These are phyloP conservation scores for Melanerpes formicivorus DNA, from an alignment of 2,113 vertebrate genomes.

Conservation along the genomic window DNA sequence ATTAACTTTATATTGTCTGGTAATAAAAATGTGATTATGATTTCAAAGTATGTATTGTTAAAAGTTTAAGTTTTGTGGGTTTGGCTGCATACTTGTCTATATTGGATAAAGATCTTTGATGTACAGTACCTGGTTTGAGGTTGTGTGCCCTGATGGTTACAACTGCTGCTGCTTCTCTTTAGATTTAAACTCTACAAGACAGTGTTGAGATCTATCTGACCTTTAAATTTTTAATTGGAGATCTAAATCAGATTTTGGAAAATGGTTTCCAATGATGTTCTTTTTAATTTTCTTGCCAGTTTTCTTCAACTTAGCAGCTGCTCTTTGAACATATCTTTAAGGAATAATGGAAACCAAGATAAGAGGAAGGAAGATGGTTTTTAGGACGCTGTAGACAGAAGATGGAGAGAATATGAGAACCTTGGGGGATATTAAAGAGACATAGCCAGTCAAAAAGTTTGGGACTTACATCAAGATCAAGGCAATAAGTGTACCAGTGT, in stretches of 20 bases:
- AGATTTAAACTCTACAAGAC: neutral
- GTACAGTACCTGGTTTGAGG: neutral
- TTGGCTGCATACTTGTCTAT: neutral
- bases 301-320: neutral
- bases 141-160: neutral
- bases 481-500: neutral
- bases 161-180: neutral
- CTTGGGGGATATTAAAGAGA: neutral
- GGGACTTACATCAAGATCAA: neutral
- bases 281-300: neutral
- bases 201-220: neutral
- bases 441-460: neutral
- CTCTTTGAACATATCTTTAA: neutral
- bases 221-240: neutral
- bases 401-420: neutral
- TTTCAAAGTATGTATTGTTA: slow-evolving; percentile 2
- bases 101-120: neutral
- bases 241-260: neutral
- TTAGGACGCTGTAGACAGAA: neutral
- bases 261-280: neutral
- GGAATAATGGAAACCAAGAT: neutral
- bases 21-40: neutral
- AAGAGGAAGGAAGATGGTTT: neutral
- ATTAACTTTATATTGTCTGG: slow-evolving; percentile 18
- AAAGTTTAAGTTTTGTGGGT: neutral